phyloP scores from a whole-genome alignment of 2,113 vertebrate species.

The Apteryx owenii region DNA sequence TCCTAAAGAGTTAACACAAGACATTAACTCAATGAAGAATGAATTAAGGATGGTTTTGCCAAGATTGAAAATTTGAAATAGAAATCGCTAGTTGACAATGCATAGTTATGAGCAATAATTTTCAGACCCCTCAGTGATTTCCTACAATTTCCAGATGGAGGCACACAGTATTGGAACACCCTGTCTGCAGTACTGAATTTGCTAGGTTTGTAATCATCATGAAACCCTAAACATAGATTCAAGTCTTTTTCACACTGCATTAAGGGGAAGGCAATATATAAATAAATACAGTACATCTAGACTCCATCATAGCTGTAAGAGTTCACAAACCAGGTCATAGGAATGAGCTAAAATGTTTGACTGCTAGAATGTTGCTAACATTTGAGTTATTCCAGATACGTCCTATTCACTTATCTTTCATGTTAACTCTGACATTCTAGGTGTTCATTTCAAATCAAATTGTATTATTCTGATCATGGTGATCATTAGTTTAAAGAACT shows the following conservation, averaged over 20 bases:
- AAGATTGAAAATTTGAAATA: background rate
- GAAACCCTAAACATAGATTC: background rate
- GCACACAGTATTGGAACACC: background rate
- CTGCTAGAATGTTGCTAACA: background rate
- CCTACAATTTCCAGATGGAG: background rate
- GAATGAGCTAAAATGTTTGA: conserved; percentile 7
- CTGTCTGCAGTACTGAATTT: background rate
- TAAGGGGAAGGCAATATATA: background rate
- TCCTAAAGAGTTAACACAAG: background rate
- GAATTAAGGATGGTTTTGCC: background rate
- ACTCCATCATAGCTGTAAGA: background rate
- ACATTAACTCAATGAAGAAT: background rate
- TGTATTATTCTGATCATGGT: background rate
- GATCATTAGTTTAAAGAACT: background rate
- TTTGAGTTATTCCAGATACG: background rate
- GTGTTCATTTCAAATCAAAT: background rate
- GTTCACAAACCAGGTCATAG: background rate
- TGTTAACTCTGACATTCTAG: background rate
- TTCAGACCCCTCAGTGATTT: background rate
- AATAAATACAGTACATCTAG: conserved; percentile 10
- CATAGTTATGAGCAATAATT: conserved; percentile 20
- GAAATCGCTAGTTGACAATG: background rate
- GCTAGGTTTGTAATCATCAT: background rate
- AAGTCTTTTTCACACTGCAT: background rate
- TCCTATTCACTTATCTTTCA: background rate